Base-by-base conservation (phyloP, 2,113 vertebrate genomes). In the Tenebrosternarchus preto region DNA sequence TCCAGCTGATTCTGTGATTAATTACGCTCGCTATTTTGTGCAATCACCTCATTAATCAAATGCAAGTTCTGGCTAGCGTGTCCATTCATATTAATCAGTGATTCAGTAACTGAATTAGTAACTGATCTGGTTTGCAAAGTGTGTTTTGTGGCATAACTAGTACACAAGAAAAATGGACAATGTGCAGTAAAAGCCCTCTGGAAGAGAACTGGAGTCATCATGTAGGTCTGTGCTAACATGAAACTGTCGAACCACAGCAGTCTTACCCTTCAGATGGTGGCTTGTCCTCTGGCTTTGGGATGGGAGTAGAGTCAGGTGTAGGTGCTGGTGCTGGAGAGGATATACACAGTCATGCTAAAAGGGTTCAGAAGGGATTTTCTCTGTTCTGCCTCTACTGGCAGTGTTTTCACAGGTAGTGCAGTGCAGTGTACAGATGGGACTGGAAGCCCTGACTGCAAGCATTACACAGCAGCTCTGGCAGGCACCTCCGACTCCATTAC, bases 1-100 rank as follows among this genome's bases (percentile, higher is more conserved):
- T 79, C 73, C 76, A 75, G 61, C 57, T 29, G 63, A 81, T 71
- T 73, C 83, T 83, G 83, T 78, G 68, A 82, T 90, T 91, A 88
- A 89, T 87, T 84, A 82, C 74, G 1, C 4, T 76, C 22, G 61
- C 78, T 24, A 50, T 22, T 71, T 71, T 39, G 22, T 73, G 22
- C 84, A 80, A 89, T 91, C 83, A 82, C 9, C 39, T 63, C n/a
- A 16, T 71, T 69, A 70, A 70, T 43, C 55, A 50, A 50, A 71
- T 43, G 39, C 39, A 50, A 43, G 39, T 17, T 71, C 68, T 50
- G 68, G 68, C 55, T 29, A 33, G 63, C 8, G 8, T 19, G 5
- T 31, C 20, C 5, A 11, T 66, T 66, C 29, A 19, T 29, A 17
- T 33, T 66, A 66, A 66, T 66, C 29, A 33, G 63, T 20, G 29